Evolutionary conservation across 2,113 vertebrate genomes (phyloP), one percentile per base, ranked within the genome.

Genomic region (Catharus fuscescens): DNA sequence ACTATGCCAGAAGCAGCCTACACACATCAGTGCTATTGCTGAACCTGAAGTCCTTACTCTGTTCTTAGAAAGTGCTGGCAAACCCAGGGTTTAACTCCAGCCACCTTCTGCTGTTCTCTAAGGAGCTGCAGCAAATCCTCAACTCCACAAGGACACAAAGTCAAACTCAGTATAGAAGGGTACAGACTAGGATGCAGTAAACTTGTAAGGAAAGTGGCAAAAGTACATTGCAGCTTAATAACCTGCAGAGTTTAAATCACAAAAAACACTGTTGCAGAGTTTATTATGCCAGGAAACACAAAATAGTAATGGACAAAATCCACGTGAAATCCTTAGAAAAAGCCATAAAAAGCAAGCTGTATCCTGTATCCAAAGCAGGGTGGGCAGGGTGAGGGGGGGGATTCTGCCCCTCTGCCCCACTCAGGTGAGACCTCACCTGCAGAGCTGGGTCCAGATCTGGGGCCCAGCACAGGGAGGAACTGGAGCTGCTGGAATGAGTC

Each of bases 331-430:
- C 69, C 78, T 61, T 5, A 16, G 3, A 5, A 69, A 69, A 82
- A 67, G 19, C n/a, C 45, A 60, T 29, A 24, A 2, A 13, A 60
- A 48, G 6, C 29, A 40, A 61, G 0, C 2, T 21, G 6, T 61
- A 42, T 36, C n/a, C 54, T 42, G 54, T 34, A 76, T 34, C 31
- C 54, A 54, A 40, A 42, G 20, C 29, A 76, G 20, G 6, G 9
- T 53, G 38, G 16, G 45, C 69, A 40, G 47, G 25, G 5, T 0
- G 0, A 69, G 70, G 25, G 14, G 53, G 38, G 14, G 11, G 9
- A 40, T 54, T 12, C n/a, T 47, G 53, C 8, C 52, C 44, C 50
- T 50, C 18, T 57, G 28, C 29, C 45, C n/a, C 0, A 0, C 47
- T 61, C 9, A 61, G 54, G 47, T 47, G 62, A 69, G 47, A 82